Conservation (phyloP, 2,888 invertebrate species). For the Drosophila nr. fundita region DNA sequence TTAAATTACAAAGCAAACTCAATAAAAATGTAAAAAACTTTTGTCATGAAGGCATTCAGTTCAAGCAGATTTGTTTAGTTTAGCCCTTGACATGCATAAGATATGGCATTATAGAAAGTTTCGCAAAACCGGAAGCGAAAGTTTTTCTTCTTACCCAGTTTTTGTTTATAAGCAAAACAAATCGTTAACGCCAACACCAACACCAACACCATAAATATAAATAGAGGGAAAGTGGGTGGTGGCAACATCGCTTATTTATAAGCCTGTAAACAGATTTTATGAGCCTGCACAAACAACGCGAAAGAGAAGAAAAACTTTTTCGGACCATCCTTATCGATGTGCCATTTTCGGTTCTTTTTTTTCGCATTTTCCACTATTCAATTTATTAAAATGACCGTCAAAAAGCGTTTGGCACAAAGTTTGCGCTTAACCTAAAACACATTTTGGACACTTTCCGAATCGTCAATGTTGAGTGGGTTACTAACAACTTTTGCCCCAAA, state of each 20-base stretch:
- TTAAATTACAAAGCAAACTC: conserved; percentile 80
- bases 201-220: neutral
- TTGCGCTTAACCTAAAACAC: conserved; percentile 76
- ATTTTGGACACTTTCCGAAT: conserved; percentile 69
- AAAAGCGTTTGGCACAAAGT: conserved; percentile 71
- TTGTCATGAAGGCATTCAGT: conserved; percentile 59
- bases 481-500: conserved; percentile 44
- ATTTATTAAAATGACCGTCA: conserved; percentile 80
- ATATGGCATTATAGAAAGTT: conserved; percentile 70
- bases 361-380: conserved; percentile 68
- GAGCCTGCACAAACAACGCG: conserved; percentile 67
- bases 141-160: conserved; percentile 32
- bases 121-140: conserved; percentile 59
- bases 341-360: conserved; percentile 9
- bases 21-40: conserved; percentile 76
- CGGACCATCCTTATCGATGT: conserved; percentile 60
- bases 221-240: conserved; percentile 1
- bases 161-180: conserved; percentile 71
- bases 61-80: conserved; percentile 67
- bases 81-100: conserved; percentile 77
- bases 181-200: conserved; percentile 61
- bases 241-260: conserved; percentile 70
- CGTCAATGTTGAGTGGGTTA: conserved; percentile 48
- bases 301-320: conserved; percentile 27
- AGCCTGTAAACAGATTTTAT: conserved; percentile 80